These are phyloP conservation scores for Dyspetes luteomarginatus DNA, from an alignment of 2,888 invertebrate genomes.

Conservation along the genomic window DNA sequence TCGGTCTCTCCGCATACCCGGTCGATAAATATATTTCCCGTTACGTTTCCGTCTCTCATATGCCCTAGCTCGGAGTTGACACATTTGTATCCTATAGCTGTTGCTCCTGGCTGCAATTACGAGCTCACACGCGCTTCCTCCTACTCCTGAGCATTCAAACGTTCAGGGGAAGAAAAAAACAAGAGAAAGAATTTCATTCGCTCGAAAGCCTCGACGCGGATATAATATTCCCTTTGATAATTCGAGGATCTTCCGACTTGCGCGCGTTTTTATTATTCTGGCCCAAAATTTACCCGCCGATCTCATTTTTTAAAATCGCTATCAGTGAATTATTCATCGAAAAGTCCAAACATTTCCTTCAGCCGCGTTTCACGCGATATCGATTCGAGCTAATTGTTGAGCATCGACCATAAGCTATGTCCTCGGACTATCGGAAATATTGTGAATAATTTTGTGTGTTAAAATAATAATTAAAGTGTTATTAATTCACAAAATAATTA, in stretches of 20 bases:
- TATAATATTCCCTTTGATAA: slow-evolving; percentile 1
- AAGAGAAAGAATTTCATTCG: slow-evolving; percentile 44
- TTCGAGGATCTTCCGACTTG: slow-evolving; percentile 8
- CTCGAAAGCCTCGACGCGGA: slow-evolving; percentile 32
- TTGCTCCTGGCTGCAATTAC: slow-evolving; percentile 61
- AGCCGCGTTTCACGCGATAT: slow-evolving; percentile 40
- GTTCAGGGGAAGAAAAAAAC: background rate
- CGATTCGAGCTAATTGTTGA: slow-evolving; percentile 20
- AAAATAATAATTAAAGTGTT: no score
- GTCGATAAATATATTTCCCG: slow-evolving; percentile 64
- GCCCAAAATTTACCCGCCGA: background rate
- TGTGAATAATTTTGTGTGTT: no score
- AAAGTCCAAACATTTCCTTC: slow-evolving; percentile 9
- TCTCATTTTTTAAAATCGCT: background rate
- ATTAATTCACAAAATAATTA: no score
- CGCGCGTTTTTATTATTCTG: background rate
- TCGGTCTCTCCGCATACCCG: slow-evolving; percentile 35
- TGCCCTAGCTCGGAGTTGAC: slow-evolving; percentile 40
- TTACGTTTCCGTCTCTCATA: slow-evolving; percentile 59
- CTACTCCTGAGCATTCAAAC: slow-evolving; percentile 17
- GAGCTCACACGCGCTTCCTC: slow-evolving; percentile 33
- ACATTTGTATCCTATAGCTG: slow-evolving; percentile 49
- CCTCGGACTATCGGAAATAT: background rate
- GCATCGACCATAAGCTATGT: slow-evolving; percentile 31
- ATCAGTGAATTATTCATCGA: slow-evolving; percentile 34